Conservation (phyloP, 1,140 invertebrate genomes). For the Tenebrio molitor region DNA sequence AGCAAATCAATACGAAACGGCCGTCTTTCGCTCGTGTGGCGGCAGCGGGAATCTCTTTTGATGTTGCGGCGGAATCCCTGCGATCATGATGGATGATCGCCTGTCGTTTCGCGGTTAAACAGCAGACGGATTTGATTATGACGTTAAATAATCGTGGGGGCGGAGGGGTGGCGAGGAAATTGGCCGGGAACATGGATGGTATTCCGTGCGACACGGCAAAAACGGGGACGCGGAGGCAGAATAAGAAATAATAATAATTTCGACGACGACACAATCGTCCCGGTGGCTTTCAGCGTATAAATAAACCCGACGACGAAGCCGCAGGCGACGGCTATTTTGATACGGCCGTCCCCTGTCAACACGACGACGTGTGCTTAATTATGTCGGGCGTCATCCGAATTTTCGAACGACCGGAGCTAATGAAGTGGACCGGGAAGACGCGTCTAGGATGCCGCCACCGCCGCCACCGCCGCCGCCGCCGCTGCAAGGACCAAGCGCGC, state of each 20-base stretch:
- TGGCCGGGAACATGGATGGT: constrained; percentile 27
- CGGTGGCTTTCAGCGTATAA: not conserved
- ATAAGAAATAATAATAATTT: not conserved
- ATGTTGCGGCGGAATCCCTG: constrained; percentile 30
- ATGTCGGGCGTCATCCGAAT: not conserved
- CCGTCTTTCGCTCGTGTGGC: constrained; percentile 21
- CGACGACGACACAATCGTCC: too few species aligned
- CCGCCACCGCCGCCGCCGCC: too few species aligned
- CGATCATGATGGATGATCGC: constrained; percentile 37
- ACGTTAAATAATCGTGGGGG: constrained; percentile 17
- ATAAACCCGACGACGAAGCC: not conserved
- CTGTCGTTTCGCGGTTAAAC: constrained; percentile 28
- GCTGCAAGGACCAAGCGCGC: constrained; percentile 47
- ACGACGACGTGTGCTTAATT: constrained; percentile 8
- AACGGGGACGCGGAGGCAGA: not conserved
- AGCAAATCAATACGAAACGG: constrained; percentile 35
- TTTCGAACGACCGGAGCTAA: constrained; percentile 6
- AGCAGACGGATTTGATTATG: constrained; percentile 21
- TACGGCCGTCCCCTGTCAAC: constrained; percentile 1
- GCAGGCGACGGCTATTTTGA: constrained; percentile 28
- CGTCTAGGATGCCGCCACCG: not conserved
- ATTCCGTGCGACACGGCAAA: constrained; percentile 1
- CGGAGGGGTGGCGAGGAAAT: not conserved
- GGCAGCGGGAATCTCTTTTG: constrained; percentile 34
- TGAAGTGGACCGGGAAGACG: constrained; percentile 5